Base-by-base conservation (phyloP, 1,140 invertebrate genomes). In the Pristionchus pacificus region DNA sequence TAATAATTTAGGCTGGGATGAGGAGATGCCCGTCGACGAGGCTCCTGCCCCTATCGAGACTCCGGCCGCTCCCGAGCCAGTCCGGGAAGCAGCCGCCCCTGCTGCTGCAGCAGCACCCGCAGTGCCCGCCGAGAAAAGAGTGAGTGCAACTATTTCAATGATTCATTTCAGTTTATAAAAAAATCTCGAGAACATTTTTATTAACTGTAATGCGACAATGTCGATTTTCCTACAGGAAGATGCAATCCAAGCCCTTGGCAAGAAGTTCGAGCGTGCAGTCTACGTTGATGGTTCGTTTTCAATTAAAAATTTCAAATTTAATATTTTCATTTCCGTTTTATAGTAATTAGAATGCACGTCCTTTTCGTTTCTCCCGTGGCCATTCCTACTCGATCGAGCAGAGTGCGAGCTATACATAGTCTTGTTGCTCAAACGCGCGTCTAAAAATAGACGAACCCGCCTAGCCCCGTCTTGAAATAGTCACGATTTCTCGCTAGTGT, bases 101-200 rank as follows among this genome's bases (percentile, higher is more conserved):
- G 65, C 13, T 6, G 14, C 63, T 57, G 15, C 55, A 14, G 63
- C 25, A n/a, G 24, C 25, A 29, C 1, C 33, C 6, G 65, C 28
- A 28, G 6, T 64, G 68, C 68, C 68, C 25, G 33, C 15, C 10
- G 29, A 71, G 58, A 70, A 70, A n/a, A 61, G 33, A 49, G 69
- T 67, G 10, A 6, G 27, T 30, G 24, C 65, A 29, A 30, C 67
- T 49, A 49, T 49, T 49, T 49, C 19, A 19, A 10, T 49, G 6
- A 49, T 49, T 49, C 19, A 19, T 49, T 49, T 49, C 38, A 27
- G 60, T 38, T 31, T 67, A n/a, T 28, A 55, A 66, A 70, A 57
- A 30, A 59, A 65, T n/a, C 59, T 31, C 13, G 49, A 74, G 29
- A 29, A 72, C 6, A 31, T 28, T 29, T 75, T 61, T 59, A 55